Evolutionary conservation across 2,888 invertebrate genomes (phyloP), one percentile per base, ranked within the genome.

Genomic region (Drosophila falleni): DNA sequence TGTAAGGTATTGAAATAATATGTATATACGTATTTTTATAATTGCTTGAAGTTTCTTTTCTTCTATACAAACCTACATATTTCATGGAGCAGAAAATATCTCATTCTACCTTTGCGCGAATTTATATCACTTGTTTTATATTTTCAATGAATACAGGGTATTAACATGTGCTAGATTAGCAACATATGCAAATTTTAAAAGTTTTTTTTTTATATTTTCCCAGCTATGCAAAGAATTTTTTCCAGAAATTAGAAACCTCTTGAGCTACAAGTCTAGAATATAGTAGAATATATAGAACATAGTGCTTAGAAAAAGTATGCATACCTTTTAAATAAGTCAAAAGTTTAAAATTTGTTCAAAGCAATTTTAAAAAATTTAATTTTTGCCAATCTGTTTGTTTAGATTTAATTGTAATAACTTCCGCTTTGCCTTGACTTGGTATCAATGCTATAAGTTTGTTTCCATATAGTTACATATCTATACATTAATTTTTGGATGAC

Each of bases 331-430:
- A 33, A 19, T 33, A 8, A 19, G 33, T 0, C 19, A 33, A 0
- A 23, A 23, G 10, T n/a, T 19, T 8, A 15, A 23, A 39, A 31
- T 19, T 39, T 46, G 3, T 51, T 3, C n/a, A 23, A 26, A 15
- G 51, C 23, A 37, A 15, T 61, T 51, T 44, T 0, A 6, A 23
- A n/a, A 19, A 8, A 19, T 15, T 23, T 2, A 2, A 23, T 23
- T 23, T 4, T 23, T 23, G 23, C 4, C 23, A 3, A 23, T 23
- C 23, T 23, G 47, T 19, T 15, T 19, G 15, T 47, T 9, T 35
- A 44, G 16, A 53, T 26, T 39, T 56, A 50, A 66, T 42, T 66
- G 54, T 44, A 55, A 54, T 50, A 55, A 15, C 47, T 66, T 66
- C 65, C 65, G 65, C 9, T 53, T 35, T 13, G 26, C 23, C 47